Evolutionary conservation across 1,140 invertebrate species (phyloP).

Genomic region (Phortica variegata): DNA sequence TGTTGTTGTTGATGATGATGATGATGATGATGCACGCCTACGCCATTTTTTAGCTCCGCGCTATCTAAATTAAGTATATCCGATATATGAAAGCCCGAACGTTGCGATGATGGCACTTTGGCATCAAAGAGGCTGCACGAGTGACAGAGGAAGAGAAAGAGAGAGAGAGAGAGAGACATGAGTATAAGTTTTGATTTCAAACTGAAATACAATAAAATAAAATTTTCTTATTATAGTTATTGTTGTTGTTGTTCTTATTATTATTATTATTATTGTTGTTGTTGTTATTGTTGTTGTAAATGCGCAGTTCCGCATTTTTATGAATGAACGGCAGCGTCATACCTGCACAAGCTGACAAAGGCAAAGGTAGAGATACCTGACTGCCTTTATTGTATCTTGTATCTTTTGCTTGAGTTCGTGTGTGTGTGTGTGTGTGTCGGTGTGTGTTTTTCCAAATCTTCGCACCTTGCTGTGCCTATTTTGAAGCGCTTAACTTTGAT

Average conservation of each 20-base stretch:
- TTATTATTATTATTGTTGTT: too few relatives aligned
- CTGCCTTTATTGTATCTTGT: too few relatives aligned
- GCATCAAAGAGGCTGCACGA: constrained; percentile 52
- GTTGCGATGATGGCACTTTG: constrained; percentile 57
- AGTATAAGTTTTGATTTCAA: too few relatives aligned
- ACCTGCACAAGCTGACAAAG: constrained; percentile 1
- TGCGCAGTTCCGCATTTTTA: constrained; percentile 3
- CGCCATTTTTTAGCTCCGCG: constrained; percentile 47
- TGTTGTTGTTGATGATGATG: constrained; percentile 25
- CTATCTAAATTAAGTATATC: constrained; percentile 71
- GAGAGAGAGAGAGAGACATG: neutral
- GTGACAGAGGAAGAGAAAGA: neutral
- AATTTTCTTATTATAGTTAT: too few relatives aligned
- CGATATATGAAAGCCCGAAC: constrained; percentile 73
- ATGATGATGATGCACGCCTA: constrained; percentile 14
- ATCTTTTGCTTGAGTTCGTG: too few relatives aligned
- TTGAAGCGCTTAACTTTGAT: constrained; percentile 38
- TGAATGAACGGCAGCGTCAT: constrained; percentile 31
- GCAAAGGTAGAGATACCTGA: constrained; percentile 20
- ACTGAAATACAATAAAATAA: too few relatives aligned
- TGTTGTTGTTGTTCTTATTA: too few relatives aligned
- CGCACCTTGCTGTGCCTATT: constrained; percentile 9
- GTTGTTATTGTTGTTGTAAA: too few relatives aligned
- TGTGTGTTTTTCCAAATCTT: too few relatives aligned
- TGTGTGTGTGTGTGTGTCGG: too few relatives aligned